A percentile compares a stretch with the other conserved stretches of the same genome.
phyloP scores from a whole-genome alignment of 2,888 invertebrate species.

The Nematopogon swammerdamellus region DNA sequence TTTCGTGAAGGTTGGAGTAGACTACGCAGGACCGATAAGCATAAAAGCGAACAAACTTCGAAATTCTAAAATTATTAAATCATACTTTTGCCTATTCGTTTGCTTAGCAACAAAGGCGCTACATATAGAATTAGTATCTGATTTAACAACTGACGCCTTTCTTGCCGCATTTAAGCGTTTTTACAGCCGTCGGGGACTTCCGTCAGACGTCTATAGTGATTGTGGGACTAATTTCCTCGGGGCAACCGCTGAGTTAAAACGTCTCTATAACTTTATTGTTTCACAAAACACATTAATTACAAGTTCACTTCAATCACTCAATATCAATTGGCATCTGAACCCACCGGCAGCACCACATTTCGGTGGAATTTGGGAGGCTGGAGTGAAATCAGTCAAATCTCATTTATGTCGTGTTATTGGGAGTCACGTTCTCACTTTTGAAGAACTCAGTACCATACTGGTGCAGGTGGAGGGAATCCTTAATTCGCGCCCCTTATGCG shows the following conservation, averaged over 20 bases:
- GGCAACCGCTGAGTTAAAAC: slow-evolving; percentile 1
- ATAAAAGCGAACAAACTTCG: slow-evolving; percentile 4
- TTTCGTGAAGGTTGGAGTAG: neutral
- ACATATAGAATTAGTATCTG: slow-evolving; percentile 16
- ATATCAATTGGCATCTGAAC: neutral
- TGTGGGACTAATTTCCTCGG: slow-evolving; percentile 11
- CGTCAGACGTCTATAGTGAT: neutral
- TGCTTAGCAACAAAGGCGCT: slow-evolving; percentile 14
- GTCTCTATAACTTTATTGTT: neutral
- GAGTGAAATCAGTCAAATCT: neutral
- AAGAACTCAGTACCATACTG: neutral
- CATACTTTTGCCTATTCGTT: neutral
- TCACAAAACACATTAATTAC: neutral
- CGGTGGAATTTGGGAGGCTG: neutral
- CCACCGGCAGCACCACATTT: neutral
- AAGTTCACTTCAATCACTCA: neutral
- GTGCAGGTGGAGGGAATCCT: neutral
- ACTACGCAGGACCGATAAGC: neutral
- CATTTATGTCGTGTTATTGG: neutral
- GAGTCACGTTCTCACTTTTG: neutral
- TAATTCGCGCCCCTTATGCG: neutral
- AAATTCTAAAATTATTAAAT: slow-evolving; percentile 7
- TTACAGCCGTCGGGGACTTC: slow-evolving; percentile 10
- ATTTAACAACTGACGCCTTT: slow-evolving; percentile 15
- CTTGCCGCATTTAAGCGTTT: slow-evolving; percentile 13